These are phyloP conservation scores for Nipponacmea schrenckii DNA, from an alignment of 2,888 invertebrate species.

Conservation along the genomic window DNA sequence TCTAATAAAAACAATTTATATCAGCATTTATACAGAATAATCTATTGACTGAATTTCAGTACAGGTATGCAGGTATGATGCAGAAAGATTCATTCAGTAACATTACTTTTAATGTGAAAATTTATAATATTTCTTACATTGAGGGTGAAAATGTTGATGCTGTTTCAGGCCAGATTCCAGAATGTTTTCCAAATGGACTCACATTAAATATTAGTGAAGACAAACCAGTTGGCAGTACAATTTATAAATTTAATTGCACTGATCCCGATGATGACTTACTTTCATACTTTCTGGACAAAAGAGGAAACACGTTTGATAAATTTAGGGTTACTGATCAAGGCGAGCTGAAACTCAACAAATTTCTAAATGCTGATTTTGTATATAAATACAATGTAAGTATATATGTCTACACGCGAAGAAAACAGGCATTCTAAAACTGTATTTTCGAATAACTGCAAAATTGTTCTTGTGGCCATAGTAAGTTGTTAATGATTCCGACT, in stretches of 20 bases:
- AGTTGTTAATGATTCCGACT: too few relatives aligned
- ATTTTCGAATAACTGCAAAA: too few relatives aligned
- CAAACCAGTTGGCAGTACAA: not conserved
- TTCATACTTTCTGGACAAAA: not conserved
- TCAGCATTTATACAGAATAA: too few relatives aligned
- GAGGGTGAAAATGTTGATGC: too few relatives aligned
- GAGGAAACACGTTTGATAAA: not conserved
- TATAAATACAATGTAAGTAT: conserved; percentile 13
- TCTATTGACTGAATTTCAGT: too few relatives aligned
- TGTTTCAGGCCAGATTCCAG: not conserved
- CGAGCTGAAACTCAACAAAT: not conserved
- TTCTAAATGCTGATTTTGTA: conserved; percentile 13
- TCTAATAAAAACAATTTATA: too few relatives aligned
- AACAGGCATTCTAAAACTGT: too few relatives aligned
- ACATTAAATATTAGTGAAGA: not conserved
- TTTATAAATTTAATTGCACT: not conserved
- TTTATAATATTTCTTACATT: too few relatives aligned
- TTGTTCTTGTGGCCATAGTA: too few relatives aligned
- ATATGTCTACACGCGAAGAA: not conserved
- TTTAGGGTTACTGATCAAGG: conserved; percentile 1
- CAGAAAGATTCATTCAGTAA: too few relatives aligned
- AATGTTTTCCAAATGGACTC: not conserved
- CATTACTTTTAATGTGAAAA: too few relatives aligned
- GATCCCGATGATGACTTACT: not conserved
- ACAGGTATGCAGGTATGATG: too few relatives aligned